Evolutionary conservation across 37 sponge, comb jelly and placozoan species (phyloP), one percentile per base, ranked within the genome.

Genomic region (Lycopodina hypogea): DNA sequence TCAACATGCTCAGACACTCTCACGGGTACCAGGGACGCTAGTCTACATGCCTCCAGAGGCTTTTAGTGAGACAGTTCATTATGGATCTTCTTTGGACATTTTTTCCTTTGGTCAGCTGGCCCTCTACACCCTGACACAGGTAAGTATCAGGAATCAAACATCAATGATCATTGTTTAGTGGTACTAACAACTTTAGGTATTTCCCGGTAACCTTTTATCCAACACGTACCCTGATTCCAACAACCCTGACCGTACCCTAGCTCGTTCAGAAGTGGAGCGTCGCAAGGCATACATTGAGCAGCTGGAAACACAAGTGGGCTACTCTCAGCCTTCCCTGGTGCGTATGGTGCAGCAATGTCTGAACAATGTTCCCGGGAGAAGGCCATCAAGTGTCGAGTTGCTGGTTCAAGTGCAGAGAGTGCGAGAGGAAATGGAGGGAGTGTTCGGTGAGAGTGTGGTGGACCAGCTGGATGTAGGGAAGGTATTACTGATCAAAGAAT

Each of bases 181-280:
- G 12, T 2, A 28, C 6, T 33, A 32, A 14, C 26, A 30, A 17
- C 3, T 65, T 65, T 51, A 78, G 65, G 59, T 59, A 37, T 78
- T 64, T 48, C 78, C 78, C 17, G 74, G 74, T 21, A 56, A 51
- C 74, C 62, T 76, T 19, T 59, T 76, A 26, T 7, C 60, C 2
- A 1, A 33, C 37, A 60, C 76, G 0, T 76, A 40, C 42, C 23
- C 56, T 21, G 76, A 76, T 59, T 42, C 59, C 7, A 8, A 60
- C 33, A 59, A 70, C 23, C 45, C 76, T 56, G 61, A 59, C 24
- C 59, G 62, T 28, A 3, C 60, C 62, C 29, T 59, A 22, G 42
- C 36, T 59, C 76, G 76, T 40, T 36, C 59, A 40, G 76, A 76
- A 36, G 61, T 76, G 30, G 76, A 76, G 42, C 62, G 76, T 36